Percentiles rank a stretch among this genome's conserved stretches.
Evolutionary conservation across 2,797 vertebrate species (phyloP).

Genomic region (Gallinago stenura): DNA sequence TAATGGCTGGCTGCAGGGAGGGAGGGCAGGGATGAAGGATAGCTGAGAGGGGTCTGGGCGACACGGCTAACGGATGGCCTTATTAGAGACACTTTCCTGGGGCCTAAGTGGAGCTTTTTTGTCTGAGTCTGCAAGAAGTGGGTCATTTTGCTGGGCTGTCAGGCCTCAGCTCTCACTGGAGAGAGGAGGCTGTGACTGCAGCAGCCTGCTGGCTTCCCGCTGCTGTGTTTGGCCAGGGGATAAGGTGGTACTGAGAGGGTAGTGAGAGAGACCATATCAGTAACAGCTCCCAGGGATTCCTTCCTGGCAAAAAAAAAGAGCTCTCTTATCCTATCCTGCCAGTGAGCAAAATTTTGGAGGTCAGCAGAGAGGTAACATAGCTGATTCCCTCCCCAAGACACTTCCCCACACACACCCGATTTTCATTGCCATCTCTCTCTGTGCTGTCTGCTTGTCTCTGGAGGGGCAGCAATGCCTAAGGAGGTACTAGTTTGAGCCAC

Average conservation of each 20-base stretch:
- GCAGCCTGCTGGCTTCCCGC: slow-evolving; percentile 18
- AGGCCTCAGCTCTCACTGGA: slow-evolving; percentile 57
- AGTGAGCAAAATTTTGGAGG: neutral
- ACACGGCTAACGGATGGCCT: slow-evolving; percentile 82
- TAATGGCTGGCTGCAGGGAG: slow-evolving; percentile 81
- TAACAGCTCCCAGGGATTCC: neutral
- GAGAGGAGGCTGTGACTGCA: slow-evolving; percentile 51
- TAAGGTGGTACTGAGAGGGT: neutral
- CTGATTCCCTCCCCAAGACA: fast-evolving
- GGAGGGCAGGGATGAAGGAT: slow-evolving; percentile 79
- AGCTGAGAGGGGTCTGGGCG: slow-evolving; percentile 66
- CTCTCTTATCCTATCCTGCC: neutral
- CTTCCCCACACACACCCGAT: fast-evolving
- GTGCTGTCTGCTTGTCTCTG: neutral
- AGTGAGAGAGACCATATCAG: fast-evolving
- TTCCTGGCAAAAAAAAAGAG: neutral
- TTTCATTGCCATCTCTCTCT: neutral
- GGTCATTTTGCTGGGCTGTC: slow-evolving; percentile 82
- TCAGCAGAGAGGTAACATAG: neutral
- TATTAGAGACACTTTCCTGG: slow-evolving; percentile 83
- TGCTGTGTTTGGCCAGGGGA: neutral
- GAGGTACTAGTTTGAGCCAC: neutral
- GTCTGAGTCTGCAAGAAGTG: slow-evolving; percentile 83
- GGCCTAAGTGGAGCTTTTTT: slow-evolving; percentile 81
- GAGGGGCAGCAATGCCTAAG: neutral